These are phyloP conservation scores for Clostera curtula DNA, from an alignment of 2,888 invertebrate species.

Conservation along the genomic window DNA sequence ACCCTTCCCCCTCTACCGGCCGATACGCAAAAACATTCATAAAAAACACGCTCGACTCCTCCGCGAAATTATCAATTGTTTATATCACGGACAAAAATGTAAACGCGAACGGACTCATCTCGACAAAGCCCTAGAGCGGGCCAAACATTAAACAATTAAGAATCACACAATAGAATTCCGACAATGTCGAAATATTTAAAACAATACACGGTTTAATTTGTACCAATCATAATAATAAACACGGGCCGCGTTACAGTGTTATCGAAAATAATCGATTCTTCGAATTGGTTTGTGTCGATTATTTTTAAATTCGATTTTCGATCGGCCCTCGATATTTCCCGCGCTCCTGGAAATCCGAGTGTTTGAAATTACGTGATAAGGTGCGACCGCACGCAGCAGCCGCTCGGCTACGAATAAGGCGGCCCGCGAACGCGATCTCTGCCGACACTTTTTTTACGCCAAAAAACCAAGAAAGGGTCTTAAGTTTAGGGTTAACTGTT, in stretches of 20 bases:
- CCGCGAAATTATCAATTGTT: constrained; percentile 70
- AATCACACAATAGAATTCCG: constrained; percentile 59
- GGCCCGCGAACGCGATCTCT: constrained; percentile 35
- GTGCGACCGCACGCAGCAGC: constrained; percentile 62
- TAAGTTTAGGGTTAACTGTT: constrained; percentile 62
- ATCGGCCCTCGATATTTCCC: constrained; percentile 53
- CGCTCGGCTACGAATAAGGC: constrained; percentile 62
- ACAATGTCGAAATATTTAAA: constrained; percentile 64
- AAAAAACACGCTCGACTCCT: constrained; percentile 65
- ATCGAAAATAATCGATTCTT: constrained; percentile 38
- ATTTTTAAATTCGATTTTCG: constrained; percentile 22
- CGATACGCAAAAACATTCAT: constrained; percentile 71
- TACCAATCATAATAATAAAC: constrained; percentile 62
- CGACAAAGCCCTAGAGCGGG: constrained; percentile 50
- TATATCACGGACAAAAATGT: constrained; percentile 58
- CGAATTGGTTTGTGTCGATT: constrained; percentile 29
- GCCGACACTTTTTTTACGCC: constrained; percentile 54
- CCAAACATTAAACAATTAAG: constrained; percentile 60
- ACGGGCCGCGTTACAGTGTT: constrained; percentile 44
- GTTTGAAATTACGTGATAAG: constrained; percentile 33
- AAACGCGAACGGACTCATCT: constrained; percentile 47
- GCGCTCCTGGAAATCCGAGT: constrained; percentile 51
- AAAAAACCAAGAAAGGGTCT: constrained; percentile 67
- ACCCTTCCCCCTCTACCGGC: constrained; percentile 63
- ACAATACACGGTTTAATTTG: constrained; percentile 60